phyloP scores from a whole-genome alignment of 2,113 vertebrate genomes.

The Upupa epops region DNA sequence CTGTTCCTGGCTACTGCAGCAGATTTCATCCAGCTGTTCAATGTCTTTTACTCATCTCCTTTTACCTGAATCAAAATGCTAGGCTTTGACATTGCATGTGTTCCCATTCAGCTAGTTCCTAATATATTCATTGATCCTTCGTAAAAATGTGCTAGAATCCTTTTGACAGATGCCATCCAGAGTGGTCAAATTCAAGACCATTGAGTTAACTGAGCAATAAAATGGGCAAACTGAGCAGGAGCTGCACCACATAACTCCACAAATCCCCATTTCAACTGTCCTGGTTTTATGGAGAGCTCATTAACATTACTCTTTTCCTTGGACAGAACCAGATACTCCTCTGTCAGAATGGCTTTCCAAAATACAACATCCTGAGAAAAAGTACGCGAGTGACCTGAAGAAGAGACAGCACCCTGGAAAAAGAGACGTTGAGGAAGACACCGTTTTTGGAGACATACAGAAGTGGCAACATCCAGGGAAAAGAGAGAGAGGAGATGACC shows the following conservation, averaged over 20 bases:
- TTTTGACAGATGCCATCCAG: neutral
- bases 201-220: neutral
- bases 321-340: slow-evolving; percentile 71
- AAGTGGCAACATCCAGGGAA: slow-evolving; percentile 81
- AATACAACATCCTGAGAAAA: slow-evolving; percentile 81
- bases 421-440: slow-evolving; percentile 66
- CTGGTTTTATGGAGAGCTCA: neutral
- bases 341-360: slow-evolving; percentile 78
- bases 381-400: slow-evolving; percentile 70
- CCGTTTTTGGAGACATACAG: neutral
- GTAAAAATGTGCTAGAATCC: neutral
- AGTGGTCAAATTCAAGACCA: neutral
- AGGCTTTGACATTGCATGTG: neutral
- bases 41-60: neutral
- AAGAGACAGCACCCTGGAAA: slow-evolving; percentile 88
- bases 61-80: neutral
- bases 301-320: slow-evolving; percentile 21
- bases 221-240: neutral
- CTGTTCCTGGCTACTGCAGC: neutral
- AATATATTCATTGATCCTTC: neutral
- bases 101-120: neutral
- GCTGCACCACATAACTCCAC: neutral
- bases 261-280: neutral
- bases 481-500: slow-evolving; percentile 62
- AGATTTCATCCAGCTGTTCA: neutral